Conservation (phyloP, 2,113 vertebrate species). For the Pseudolaguvia tuberculata region DNA sequence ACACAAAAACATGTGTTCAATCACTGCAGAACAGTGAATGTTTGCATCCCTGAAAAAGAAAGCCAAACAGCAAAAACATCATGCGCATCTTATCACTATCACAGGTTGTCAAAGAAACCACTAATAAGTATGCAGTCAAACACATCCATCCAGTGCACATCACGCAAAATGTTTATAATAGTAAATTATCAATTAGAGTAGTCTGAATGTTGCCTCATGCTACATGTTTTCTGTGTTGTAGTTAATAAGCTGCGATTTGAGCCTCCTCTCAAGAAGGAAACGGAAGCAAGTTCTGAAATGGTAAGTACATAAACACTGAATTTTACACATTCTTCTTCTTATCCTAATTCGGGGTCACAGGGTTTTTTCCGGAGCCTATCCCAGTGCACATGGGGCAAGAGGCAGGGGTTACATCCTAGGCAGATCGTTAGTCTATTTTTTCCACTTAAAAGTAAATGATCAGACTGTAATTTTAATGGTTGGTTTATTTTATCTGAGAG, state of each 20-base stretch:
- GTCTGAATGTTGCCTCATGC: background rate
- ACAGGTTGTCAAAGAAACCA: background rate
- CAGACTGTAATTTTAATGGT: too few relatives aligned
- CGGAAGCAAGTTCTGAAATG: slow-evolving; percentile 92
- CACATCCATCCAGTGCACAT: background rate
- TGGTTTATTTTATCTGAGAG: too few relatives aligned
- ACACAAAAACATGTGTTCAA: slow-evolving; percentile 4
- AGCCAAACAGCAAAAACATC: background rate
- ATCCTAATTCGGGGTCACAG: too few relatives aligned
- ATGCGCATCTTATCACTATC: background rate
- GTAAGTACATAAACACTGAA: slow-evolving; percentile 56
- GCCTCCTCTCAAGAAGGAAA: slow-evolving; percentile 88
- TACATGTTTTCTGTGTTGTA: slow-evolving; percentile 58
- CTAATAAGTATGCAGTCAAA: background rate
- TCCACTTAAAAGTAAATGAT: too few relatives aligned
- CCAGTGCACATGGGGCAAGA: too few relatives aligned
- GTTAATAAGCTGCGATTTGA: slow-evolving; percentile 93
- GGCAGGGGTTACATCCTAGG: too few relatives aligned
- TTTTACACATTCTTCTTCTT: background rate
- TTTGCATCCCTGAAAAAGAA: background rate
- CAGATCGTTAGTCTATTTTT: too few relatives aligned
- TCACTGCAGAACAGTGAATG: slow-evolving; percentile 1
- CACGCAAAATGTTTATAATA: slow-evolving; percentile 33
- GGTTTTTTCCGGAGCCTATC: too few relatives aligned
- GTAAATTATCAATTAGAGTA: background rate